Evolutionary conservation across 64 coral and sea anemone genomes (phyloP).

Genomic region (Astreopora myriophthalma): DNA sequence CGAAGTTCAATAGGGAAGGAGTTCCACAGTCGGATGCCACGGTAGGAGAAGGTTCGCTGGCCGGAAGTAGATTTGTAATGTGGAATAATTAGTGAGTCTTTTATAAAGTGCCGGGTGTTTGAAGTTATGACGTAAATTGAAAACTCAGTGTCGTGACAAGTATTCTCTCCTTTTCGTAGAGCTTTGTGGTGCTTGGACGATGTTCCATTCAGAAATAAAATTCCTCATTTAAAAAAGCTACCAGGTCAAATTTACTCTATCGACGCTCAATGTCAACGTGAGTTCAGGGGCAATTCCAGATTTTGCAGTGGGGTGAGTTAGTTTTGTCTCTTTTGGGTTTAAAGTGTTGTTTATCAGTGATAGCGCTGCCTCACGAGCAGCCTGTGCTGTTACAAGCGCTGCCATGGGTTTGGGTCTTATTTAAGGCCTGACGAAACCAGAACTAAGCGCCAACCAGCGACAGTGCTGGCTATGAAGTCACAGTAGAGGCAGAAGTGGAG

Average conservation of each 20-base stretch:
- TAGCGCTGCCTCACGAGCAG: too few species aligned
- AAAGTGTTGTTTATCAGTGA: neutral
- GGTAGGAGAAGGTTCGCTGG: too few species aligned
- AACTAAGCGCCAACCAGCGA: too few species aligned
- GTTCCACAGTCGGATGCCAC: too few species aligned
- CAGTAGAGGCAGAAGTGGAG: too few species aligned
- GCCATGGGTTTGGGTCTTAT: too few species aligned
- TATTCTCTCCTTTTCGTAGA: conserved; percentile 1
- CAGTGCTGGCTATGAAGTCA: too few species aligned
- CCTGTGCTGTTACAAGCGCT: too few species aligned
- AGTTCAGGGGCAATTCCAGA: conserved; percentile 39
- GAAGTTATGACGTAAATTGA: neutral
- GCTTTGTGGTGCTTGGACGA: conserved; percentile 82
- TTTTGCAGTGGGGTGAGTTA: conserved; percentile 67
- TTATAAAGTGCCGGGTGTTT: neutral
- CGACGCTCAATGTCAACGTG: conserved; percentile 59
- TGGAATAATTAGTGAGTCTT: too few species aligned
- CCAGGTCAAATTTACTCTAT: conserved; percentile 67
- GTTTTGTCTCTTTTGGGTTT: neutral
- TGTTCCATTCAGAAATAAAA: conserved; percentile 49
- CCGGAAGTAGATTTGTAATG: too few species aligned
- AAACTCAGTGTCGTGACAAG: neutral
- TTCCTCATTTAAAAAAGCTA: conserved; percentile 63
- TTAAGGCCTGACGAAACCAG: too few species aligned
- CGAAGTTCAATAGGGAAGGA: too few species aligned